phyloP scores from a whole-genome alignment of 2,797 vertebrate genomes.

The Neostethus bicornis region DNA sequence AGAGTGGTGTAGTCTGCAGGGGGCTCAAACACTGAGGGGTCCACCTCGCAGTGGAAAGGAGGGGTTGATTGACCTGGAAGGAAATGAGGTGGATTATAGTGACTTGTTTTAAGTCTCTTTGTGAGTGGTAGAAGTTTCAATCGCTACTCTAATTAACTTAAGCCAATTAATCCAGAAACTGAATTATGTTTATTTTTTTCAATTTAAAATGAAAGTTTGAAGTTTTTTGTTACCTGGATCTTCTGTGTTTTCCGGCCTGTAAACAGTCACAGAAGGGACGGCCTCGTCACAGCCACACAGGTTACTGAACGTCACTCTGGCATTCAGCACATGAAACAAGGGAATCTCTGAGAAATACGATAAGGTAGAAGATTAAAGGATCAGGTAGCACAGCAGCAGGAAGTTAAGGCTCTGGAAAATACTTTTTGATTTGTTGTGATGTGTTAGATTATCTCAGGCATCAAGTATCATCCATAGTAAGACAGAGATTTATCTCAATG shows the following conservation, averaged over 20 bases:
- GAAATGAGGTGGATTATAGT: neutral
- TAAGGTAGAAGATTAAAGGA: slow-evolving; percentile 1
- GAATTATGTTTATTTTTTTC: neutral
- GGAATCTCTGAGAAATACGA: slow-evolving; percentile 85
- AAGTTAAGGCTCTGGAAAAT: neutral
- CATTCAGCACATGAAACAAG: slow-evolving; percentile 93
- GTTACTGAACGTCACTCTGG: slow-evolving; percentile 96
- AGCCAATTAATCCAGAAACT: neutral
- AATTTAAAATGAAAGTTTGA: neutral
- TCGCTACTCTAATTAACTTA: neutral
- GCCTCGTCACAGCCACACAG: slow-evolving; percentile 93
- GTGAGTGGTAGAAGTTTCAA: neutral
- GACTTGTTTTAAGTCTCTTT: too few relatives aligned
- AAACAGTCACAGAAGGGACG: slow-evolving; percentile 85
- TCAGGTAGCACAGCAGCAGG: too few relatives aligned
- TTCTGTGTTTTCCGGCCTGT: slow-evolving; percentile 63
- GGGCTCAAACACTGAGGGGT: slow-evolving; percentile 90
- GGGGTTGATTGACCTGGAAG: slow-evolving; percentile 70
- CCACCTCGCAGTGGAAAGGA: slow-evolving; percentile 88
- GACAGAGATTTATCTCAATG: neutral
- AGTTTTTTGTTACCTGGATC: slow-evolving; percentile 68
- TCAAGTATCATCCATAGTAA: neutral
- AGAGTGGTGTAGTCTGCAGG: slow-evolving; percentile 90
- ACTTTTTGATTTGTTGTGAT: neutral
- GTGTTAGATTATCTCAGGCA: neutral